phyloP scores from a whole-genome alignment of 1,140 invertebrate species.

The Cyrtorhinus lividipennis region DNA sequence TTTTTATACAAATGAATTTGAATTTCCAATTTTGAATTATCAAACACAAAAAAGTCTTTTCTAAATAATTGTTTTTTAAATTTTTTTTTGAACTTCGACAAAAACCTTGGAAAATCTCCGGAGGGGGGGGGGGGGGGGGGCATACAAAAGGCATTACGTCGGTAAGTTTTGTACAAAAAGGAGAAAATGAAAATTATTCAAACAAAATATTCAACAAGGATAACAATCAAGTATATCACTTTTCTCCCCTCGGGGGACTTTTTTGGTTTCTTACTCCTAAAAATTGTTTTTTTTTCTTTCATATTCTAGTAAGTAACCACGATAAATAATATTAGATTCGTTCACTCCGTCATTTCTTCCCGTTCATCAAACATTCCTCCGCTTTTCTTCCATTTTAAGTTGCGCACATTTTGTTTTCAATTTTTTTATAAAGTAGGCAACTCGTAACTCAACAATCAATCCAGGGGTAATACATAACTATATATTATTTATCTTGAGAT shows the following conservation, averaged over 20 bases:
- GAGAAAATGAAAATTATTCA: background rate
- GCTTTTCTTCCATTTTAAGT: background rate
- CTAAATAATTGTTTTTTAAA: background rate
- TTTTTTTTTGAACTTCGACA: background rate
- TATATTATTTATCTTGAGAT: too few species aligned
- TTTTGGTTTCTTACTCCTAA: too few species aligned
- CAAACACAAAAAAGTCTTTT: background rate
- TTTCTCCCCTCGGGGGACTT: background rate
- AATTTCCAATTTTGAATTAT: background rate
- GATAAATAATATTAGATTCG: slow-evolving; percentile 11
- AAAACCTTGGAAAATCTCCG: background rate
- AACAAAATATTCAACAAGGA: background rate
- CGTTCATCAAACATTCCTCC: too few species aligned
- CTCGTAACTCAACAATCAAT: background rate
- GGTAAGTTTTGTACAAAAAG: background rate
- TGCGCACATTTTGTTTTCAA: background rate
- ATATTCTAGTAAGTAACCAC: slow-evolving; percentile 11
- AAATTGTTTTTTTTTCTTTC: background rate
- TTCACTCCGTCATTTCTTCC: background rate
- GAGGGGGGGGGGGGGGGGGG: background rate
- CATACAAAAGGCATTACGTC: background rate
- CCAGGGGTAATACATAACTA: too few species aligned
- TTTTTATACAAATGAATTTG: background rate
- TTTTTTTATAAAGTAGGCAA: too few species aligned
- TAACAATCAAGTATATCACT: background rate